A percentile compares a stretch with the other conserved stretches of the same genome.
These are phyloP conservation scores for Dipodomys spectabilis DNA, from an alignment of 2,113 vertebrate species.

Conservation along the genomic window DNA sequence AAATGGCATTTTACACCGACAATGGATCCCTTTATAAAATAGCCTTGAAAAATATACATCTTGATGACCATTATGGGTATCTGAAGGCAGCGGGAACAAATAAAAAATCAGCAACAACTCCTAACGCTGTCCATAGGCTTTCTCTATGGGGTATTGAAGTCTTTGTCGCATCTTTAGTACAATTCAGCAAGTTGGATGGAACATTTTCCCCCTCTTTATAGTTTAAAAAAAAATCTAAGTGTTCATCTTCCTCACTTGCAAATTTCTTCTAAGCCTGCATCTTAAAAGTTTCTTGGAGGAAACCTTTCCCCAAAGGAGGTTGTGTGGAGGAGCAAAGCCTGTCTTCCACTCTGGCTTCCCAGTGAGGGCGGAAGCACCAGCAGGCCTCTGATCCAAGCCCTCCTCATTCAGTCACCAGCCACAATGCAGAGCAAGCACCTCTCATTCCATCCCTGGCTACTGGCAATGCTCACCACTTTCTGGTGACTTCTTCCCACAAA, in stretches of 20 bases:
- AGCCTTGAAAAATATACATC: not conserved
- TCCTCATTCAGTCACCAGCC: too few relatives aligned
- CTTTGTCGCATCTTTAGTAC: not conserved
- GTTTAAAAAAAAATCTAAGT: slow-evolving; percentile 22
- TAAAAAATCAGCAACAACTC: not conserved
- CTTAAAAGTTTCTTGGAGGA: not conserved
- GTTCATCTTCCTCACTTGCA: not conserved
- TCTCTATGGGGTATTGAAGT: not conserved
- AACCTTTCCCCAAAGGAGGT: not conserved
- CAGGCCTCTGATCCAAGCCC: too few relatives aligned
- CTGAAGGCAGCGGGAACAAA: not conserved
- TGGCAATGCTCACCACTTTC: not conserved
- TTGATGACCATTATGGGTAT: not conserved
- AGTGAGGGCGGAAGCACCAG: not conserved
- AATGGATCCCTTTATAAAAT: not conserved
- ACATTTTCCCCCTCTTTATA: slow-evolving; percentile 16
- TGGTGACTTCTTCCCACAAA: not conserved
- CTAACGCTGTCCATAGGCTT: not conserved
- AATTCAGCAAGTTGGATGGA: not conserved
- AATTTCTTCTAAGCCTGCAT: not conserved
- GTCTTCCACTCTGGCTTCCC: not conserved
- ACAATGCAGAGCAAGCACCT: too few relatives aligned
- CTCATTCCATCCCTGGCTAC: too few relatives aligned
- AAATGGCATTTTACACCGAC: not conserved
- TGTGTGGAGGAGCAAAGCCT: not conserved